Evolutionary conservation across 2,888 invertebrate species (phyloP).

Genomic region (Dryobota labecula): DNA sequence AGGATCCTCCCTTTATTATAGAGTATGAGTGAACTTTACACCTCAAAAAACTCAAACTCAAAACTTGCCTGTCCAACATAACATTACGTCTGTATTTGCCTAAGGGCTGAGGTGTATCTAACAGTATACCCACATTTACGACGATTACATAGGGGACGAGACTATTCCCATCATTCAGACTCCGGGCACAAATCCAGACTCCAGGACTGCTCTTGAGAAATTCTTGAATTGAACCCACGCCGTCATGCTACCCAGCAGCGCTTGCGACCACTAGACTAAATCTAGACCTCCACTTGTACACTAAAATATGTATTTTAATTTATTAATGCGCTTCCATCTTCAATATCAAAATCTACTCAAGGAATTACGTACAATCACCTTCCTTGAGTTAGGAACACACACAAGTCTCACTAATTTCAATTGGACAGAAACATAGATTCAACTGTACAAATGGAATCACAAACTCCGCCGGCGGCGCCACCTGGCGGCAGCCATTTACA

Average conservation of each 20-base stretch:
- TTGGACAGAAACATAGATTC: conserved; percentile 48
- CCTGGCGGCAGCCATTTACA: conserved; percentile 57
- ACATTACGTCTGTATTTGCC: not conserved
- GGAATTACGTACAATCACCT: not conserved
- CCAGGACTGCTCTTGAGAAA: not conserved
- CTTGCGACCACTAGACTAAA: not conserved
- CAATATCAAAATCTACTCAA: conserved; percentile 9
- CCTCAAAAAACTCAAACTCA: no score
- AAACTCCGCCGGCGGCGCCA: conserved; percentile 51
- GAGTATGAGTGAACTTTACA: no score
- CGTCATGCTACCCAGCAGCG: not conserved
- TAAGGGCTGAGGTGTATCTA: not conserved
- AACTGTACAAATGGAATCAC: conserved; percentile 62
- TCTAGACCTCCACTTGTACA: not conserved
- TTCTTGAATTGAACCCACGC: not conserved
- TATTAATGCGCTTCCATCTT: not conserved
- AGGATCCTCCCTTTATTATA: no score
- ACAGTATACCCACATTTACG: not conserved
- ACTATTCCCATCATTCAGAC: not conserved
- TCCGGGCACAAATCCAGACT: not conserved
- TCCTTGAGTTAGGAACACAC: conserved; percentile 3
- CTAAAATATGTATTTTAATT: not conserved
- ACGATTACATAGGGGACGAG: no score
- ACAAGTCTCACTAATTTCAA: conserved; percentile 44
- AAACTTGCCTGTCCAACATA: no score